A percentile compares a stretch with the other conserved stretches of the same genome.
phyloP scores from a whole-genome alignment of 2,797 vertebrate genomes.

The Ptychadena robeensis region DNA sequence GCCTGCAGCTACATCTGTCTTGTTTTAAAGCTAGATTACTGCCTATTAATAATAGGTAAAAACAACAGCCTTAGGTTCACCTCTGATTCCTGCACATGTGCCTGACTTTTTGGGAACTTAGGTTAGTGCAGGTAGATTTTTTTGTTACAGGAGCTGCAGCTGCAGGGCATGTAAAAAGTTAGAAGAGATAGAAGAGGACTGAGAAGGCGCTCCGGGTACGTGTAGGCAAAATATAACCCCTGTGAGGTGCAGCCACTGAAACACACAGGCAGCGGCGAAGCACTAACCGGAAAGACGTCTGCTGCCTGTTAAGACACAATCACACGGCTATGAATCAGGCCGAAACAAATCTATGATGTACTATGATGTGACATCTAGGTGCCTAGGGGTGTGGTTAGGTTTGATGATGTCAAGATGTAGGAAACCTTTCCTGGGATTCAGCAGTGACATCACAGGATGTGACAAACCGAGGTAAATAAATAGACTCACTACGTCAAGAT shows the following conservation, averaged over 20 bases:
- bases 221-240: neutral
- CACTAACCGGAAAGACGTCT: neutral
- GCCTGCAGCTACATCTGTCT: too few relatives aligned
- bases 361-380: neutral
- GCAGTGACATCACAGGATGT: slow-evolving; percentile 29
- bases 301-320: neutral
- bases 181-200: slow-evolving; percentile 1
- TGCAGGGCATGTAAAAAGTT: neutral
- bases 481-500: neutral
- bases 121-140: too few relatives aligned
- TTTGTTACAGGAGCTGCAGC: too few relatives aligned
- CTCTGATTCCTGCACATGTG: too few relatives aligned
- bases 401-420: slow-evolving; percentile 49
- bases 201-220: neutral
- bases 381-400: slow-evolving; percentile 23
- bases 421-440: slow-evolving; percentile 51
- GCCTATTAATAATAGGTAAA: too few relatives aligned
- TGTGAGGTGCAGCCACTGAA: neutral
- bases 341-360: neutral
- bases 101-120: too few relatives aligned
- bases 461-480: neutral
- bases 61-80: too few relatives aligned
- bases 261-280: neutral
- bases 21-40: too few relatives aligned
- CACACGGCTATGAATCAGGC: neutral